These are phyloP conservation scores for Dicroscelio sp. DNA, from an alignment of 2,888 invertebrate genomes.

Conservation along the genomic window DNA sequence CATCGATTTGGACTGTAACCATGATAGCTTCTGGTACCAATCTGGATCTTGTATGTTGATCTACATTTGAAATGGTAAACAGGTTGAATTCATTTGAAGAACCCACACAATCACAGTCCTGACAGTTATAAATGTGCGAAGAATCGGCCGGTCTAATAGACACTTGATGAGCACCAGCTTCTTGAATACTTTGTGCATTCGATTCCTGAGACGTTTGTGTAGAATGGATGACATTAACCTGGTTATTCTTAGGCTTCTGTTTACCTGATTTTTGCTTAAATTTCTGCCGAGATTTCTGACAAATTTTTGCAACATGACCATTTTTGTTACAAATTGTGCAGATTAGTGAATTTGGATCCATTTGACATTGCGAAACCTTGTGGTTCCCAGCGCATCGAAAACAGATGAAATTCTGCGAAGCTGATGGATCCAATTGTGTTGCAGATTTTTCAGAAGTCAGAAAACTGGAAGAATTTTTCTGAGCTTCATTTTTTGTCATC, in stretches of 20 bases:
- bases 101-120: background rate
- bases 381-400: conserved; percentile 52
- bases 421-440: background rate
- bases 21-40: conserved; percentile 22
- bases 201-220: background rate
- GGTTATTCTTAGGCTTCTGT: background rate
- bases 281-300: background rate
- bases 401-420: conserved; percentile 11
- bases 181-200: background rate
- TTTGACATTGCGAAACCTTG: background rate
- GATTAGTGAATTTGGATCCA: conserved; percentile 48
- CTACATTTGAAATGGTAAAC: conserved; percentile 19
- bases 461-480: background rate
- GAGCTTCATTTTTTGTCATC: background rate
- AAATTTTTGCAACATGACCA: conserved; percentile 31
- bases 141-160: background rate
- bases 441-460: background rate
- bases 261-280: background rate
- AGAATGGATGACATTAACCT: background rate
- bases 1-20: background rate
- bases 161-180: background rate
- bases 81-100: background rate
- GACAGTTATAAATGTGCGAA: background rate
- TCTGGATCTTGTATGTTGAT: background rate
- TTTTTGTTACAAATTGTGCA: conserved; percentile 30